Evolutionary conservation across 2,888 invertebrate species (phyloP).

Genomic region (Nemurella pictetii): DNA sequence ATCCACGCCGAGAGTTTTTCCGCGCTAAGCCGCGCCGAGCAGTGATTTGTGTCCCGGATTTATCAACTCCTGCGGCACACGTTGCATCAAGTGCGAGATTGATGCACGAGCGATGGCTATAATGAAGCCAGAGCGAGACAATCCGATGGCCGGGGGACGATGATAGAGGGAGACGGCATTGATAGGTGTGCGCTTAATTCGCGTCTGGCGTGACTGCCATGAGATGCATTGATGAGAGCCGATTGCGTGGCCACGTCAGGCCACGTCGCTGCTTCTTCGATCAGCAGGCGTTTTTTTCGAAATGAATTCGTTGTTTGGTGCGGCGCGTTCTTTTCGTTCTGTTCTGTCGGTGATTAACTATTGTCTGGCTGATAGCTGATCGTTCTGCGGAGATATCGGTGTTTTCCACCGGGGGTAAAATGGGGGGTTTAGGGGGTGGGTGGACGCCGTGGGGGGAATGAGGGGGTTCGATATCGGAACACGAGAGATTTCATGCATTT

Average conservation of each 20-base stretch:
- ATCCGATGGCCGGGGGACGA: background rate
- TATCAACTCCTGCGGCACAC: background rate
- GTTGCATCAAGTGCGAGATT: background rate
- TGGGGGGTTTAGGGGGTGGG: too few species aligned
- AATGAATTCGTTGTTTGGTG: background rate
- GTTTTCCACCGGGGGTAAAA: background rate
- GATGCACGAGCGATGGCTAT: background rate
- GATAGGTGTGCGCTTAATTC: constrained; percentile 29
- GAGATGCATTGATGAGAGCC: constrained; percentile 16
- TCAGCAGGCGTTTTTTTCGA: background rate
- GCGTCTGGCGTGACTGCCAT: constrained; percentile 17
- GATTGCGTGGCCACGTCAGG: background rate
- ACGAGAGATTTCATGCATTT: background rate
- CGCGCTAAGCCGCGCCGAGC: background rate
- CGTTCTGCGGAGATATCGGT: background rate
- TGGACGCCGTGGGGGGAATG: too few species aligned
- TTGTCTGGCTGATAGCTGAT: background rate
- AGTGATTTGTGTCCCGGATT: constrained; percentile 12
- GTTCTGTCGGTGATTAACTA: background rate
- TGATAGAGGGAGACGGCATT: constrained; percentile 12
- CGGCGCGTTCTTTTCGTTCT: background rate
- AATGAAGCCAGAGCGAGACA: constrained; percentile 12
- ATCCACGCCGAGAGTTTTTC: background rate
- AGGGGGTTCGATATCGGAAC: background rate
- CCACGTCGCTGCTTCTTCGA: too few species aligned